phyloP scores from a whole-genome alignment of 2,888 invertebrate genomes.

The Lampropteryx suffumata region DNA sequence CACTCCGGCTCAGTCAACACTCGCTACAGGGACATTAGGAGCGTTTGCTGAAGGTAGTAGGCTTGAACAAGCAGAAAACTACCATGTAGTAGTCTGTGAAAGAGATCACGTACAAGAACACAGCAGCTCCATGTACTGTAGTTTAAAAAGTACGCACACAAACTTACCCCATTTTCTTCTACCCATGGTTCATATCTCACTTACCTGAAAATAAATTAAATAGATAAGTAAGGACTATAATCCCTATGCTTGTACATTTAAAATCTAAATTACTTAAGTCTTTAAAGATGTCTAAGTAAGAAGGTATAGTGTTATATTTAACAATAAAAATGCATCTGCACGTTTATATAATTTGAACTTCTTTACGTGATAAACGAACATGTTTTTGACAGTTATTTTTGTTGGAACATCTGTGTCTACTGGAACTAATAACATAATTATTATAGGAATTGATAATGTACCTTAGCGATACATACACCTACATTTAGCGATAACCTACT shows the following conservation, averaged over 20 bases:
- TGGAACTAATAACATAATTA: neutral
- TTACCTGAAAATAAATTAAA: constrained; percentile 72
- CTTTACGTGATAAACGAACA: too few species aligned
- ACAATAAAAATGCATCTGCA: neutral
- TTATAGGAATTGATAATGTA: too few species aligned
- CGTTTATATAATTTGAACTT: constrained; percentile 20
- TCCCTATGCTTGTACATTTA: too few species aligned
- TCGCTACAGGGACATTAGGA: constrained; percentile 81
- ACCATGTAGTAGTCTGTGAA: constrained; percentile 18
- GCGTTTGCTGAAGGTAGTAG: constrained; percentile 59
- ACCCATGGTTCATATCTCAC: constrained; percentile 34
- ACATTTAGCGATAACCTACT: constrained; percentile 46
- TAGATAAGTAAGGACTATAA: too few species aligned
- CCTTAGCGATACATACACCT: too few species aligned
- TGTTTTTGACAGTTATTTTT: too few species aligned
- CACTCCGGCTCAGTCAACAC: constrained; percentile 83
- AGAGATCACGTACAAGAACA: too few species aligned
- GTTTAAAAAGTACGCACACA: neutral
- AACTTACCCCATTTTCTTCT: too few species aligned
- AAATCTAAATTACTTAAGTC: too few species aligned
- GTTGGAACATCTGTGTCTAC: constrained; percentile 66
- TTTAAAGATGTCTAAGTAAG: too few species aligned
- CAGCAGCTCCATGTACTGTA: too few species aligned
- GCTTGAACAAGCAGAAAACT: constrained; percentile 54
- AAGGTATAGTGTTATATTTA: neutral